Evolutionary conservation across 2,888 invertebrate genomes (phyloP), one percentile per base, ranked within the genome.

Genomic region (Archips crataeganus): DNA sequence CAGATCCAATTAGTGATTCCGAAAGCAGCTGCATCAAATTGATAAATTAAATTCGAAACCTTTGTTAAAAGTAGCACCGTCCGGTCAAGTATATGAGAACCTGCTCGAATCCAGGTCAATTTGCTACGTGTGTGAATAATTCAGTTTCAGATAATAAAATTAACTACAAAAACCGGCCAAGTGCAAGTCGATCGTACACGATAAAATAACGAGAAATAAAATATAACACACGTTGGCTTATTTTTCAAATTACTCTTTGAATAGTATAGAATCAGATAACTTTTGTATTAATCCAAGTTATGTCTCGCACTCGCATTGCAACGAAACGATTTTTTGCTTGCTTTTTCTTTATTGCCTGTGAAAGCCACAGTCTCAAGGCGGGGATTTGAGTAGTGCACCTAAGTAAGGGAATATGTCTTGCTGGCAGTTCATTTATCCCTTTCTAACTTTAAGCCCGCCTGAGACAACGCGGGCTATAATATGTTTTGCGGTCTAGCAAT

Each of bases 381-480:
- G 47, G 9, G 75, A 51, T 15, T 74, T 75, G 76, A 76, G 76
- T 76, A 77, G 75, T 76, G 74, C 60, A 75, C 76, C 74, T 64
- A 75, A 73, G 80, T 75, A 78, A 79, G 79, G 79, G 80, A 81
- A 84, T 85, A 81, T 79, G 81, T 84, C 84, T 77, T 71, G 49
- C 78, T 75, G 84, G 80, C 83, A 81, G 76, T 75, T 83, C 82
- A 85, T 85, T 84, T 82, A 85, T 85, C 59, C 77, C 65, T 76
- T 80, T 82, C 81, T 82, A 82, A 77, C 49, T 65, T 73, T 61
- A 71, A 73, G 75, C 75, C 65, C 76, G 78, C 69, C 45, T 15
- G 69, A 74, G 70, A 70, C 74, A 49, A 74, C 70, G 72, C 69
- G 75, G 71, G 66, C 54, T 62, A 67, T 68, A 60, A 47, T 45